These are phyloP conservation scores for Chionomys nivalis DNA, from an alignment of 2,113 vertebrate species.

Conservation along the genomic window DNA sequence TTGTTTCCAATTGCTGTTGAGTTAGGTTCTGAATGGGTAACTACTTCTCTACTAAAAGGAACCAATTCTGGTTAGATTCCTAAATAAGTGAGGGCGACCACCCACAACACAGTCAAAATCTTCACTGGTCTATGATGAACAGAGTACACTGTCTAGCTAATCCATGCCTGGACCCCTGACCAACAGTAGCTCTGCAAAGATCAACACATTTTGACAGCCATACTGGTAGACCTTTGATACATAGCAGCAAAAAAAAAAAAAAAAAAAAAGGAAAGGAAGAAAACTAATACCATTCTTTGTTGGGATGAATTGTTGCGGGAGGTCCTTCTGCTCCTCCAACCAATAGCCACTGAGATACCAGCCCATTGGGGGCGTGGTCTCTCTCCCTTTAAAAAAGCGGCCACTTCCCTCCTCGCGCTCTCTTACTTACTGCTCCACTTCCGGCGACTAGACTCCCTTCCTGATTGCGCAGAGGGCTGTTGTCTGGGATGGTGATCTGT, in stretches of 20 bases:
- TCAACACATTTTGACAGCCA: background rate
- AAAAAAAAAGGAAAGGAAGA: background rate
- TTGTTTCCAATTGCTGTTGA: background rate
- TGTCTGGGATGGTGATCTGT: no score
- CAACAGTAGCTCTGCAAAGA: background rate
- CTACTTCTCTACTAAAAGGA: background rate
- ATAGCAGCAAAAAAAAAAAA: rapidly evolving
- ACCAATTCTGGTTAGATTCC: background rate
- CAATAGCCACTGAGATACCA: no score
- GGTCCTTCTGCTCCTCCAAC: no score
- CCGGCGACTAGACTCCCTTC: no score
- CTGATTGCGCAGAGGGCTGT: no score
- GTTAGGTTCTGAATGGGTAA: background rate
- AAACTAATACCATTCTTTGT: background rate
- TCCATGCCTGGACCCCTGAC: background rate
- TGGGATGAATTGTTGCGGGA: no score
- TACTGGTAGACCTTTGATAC: background rate
- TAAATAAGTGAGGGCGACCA: background rate
- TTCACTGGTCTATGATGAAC: background rate
- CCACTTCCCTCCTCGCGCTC: no score
- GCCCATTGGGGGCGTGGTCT: no score
- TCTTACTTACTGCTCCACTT: no score
- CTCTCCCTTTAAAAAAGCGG: no score
- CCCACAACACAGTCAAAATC: background rate
- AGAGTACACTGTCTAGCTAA: background rate